Evolutionary conservation across 2,888 invertebrate genomes (phyloP), one percentile per base, ranked within the genome.

Genomic region (Pachymerium ferrugineum): DNA sequence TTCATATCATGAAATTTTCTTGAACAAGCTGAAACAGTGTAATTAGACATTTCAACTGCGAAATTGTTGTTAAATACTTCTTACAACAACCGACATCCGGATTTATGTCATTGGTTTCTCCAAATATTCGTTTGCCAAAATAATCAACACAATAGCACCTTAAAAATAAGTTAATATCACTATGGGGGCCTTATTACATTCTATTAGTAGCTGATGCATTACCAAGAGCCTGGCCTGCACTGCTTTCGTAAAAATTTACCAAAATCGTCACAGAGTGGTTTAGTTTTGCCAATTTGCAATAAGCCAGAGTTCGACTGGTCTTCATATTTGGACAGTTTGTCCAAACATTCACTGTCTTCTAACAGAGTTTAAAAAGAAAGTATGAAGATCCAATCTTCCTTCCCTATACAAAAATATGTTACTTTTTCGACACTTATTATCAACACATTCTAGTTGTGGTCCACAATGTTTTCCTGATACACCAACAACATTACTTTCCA

Each of bases 141-240:
- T 86, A 85, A 19, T 87, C 85, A n/a, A 79, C 79, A 74, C 81
- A 81, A 74, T 78, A 79, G 71, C 81, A 81, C 3, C 81, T 81
- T 54, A 1, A 76, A 76, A 74, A 19, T 30, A 73, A 73, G 10
- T 72, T 54, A 19, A 54, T 29, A 19, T 31, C 8, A 47, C 62
- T 67, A 35, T 12, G 16, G 25, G 1, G 16, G 14, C 25, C 5
- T 31, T 12, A 33, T 70, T 22, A 25, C 38, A 71, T 25, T 75
- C 31, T 31, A 30, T 75, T 62, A n/a, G n/a, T n/a, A n/a, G n/a
- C 47, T n/a, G 70, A 72, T 25, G 70, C 81, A 85, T 84, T 84
- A 90, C 90, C 88, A 86, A 77, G 89, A 88, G 19, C 88, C 88
- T 0, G 88, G 87, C 19, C 88, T 85, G 78, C 90, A 90, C 76